Evolutionary conservation across 1,140 invertebrate species (phyloP).

Genomic region (Apis dorsata): DNA sequence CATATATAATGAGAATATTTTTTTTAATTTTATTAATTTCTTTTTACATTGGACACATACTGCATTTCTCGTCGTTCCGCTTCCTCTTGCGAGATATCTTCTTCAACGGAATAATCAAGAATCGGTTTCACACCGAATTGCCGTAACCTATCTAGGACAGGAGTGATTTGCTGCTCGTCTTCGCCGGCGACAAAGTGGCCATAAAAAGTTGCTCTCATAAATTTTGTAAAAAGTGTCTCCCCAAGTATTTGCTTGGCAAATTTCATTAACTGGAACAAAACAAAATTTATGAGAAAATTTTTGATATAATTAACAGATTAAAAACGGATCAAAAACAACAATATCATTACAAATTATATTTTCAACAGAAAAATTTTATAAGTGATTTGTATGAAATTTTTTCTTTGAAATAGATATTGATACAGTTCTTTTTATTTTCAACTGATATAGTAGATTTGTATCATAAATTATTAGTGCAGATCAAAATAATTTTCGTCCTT

Average conservation of each 20-base stretch:
- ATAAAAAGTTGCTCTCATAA: conserved; percentile 98
- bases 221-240: conserved; percentile 88
- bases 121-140: conserved; percentile 99
- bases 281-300: not conserved
- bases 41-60: conserved; percentile 81
- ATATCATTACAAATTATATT: no score
- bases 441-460: no score
- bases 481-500: no score
- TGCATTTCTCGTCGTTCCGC: conserved; percentile 94
- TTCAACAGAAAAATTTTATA: no score
- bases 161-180: conserved; percentile 92
- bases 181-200: conserved; percentile 99
- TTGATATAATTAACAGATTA: not conserved
- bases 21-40: no score
- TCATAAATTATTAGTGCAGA: no score
- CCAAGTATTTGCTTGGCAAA: conserved; percentile 90
- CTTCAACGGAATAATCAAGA: conserved; percentile 98
- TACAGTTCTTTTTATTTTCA: no score
- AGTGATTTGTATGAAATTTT: no score
- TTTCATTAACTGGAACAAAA: conserved; percentile 90
- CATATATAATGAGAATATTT: no score
- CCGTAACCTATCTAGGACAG: conserved; percentile 89
- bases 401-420: no score
- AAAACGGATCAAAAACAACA: no score
- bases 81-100: conserved; percentile 95